Percentiles rank a stretch among this genome's conserved stretches.
Evolutionary conservation across 2,888 invertebrate species (phyloP).

Genomic region (Platycheirus rosarum): DNA sequence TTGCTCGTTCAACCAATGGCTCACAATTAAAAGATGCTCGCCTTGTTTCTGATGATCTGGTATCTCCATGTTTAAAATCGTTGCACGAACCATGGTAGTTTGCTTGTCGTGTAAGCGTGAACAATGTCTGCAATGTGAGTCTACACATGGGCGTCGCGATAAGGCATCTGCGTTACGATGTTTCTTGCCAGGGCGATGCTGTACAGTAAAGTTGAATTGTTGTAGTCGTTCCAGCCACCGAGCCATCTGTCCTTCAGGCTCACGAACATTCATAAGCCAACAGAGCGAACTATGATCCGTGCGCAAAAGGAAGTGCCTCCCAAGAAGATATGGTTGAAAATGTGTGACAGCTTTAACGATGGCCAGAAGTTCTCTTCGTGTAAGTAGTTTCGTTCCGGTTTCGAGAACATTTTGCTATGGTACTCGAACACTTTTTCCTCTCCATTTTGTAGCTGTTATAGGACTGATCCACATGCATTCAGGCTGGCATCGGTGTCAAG

Average conservation of each 20-base stretch:
- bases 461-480: not conserved
- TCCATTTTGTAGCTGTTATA: conserved; percentile 4
- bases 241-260: conserved; percentile 2
- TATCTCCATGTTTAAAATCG: conserved; percentile 16
- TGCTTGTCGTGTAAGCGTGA: not conserved
- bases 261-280: not conserved
- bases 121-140: not conserved
- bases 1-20: not conserved
- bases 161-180: conserved; percentile 13
- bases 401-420: conserved; percentile 47
- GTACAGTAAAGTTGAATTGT: not conserved
- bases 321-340: conserved; percentile 12
- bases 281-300: conserved; percentile 1
- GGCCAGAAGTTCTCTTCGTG: conserved; percentile 69
- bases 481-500: conserved; percentile 23
- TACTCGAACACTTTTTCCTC: conserved; percentile 54
- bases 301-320: not conserved
- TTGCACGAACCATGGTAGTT: not conserved
- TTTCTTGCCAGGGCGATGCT: conserved; percentile 49
- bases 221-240: conserved; percentile 1
- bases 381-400: conserved; percentile 16
- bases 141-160: no score
- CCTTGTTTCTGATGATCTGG: not conserved
- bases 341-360: conserved; percentile 55
- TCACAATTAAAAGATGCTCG: not conserved